These are phyloP conservation scores for Agrilus planipennis DNA, from an alignment of 1,140 invertebrate species.

Conservation along the genomic window DNA sequence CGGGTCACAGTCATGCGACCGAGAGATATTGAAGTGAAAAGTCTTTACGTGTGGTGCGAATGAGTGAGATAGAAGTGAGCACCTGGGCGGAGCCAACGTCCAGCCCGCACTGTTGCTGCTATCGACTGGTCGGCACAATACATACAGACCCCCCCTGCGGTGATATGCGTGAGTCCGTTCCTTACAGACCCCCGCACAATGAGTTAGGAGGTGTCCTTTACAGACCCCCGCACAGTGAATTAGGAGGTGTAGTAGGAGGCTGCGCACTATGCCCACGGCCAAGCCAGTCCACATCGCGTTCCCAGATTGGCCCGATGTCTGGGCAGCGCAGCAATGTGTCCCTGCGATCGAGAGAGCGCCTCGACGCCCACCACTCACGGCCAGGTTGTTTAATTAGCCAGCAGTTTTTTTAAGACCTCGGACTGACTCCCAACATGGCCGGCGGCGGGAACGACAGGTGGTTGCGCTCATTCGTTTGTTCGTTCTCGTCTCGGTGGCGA, in stretches of 20 bases:
- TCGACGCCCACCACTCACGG: slow-evolving; percentile 10
- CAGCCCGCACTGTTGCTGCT: too few species aligned
- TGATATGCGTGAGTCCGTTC: too few species aligned
- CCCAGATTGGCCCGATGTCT: slow-evolving; percentile 38
- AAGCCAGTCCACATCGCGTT: slow-evolving; percentile 57
- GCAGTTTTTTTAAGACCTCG: slow-evolving; percentile 26
- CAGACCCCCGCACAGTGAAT: slow-evolving; percentile 5
- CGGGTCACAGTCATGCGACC: too few species aligned
- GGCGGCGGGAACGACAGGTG: slow-evolving; percentile 5
- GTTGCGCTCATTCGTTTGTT: too few species aligned
- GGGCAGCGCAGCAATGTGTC: slow-evolving; percentile 58
- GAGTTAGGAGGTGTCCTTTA: too few species aligned
- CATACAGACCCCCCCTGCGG: too few species aligned
- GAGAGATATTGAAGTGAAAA: too few species aligned
- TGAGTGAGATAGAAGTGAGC: too few species aligned
- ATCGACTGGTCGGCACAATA: too few species aligned
- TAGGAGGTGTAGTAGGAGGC: slow-evolving; percentile 9
- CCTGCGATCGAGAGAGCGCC: slow-evolving; percentile 9
- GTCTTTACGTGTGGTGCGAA: too few species aligned
- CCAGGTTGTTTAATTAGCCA: slow-evolving; percentile 29
- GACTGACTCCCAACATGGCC: slow-evolving; percentile 28
- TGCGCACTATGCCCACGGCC: slow-evolving; percentile 37
- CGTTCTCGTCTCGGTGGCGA: slow-evolving; percentile 9
- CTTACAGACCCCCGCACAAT: too few species aligned
- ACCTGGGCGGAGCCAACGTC: too few species aligned